Evolutionary conservation across 64 coral and sea anemone species (phyloP).

Genomic region (Montipora sp.): DNA sequence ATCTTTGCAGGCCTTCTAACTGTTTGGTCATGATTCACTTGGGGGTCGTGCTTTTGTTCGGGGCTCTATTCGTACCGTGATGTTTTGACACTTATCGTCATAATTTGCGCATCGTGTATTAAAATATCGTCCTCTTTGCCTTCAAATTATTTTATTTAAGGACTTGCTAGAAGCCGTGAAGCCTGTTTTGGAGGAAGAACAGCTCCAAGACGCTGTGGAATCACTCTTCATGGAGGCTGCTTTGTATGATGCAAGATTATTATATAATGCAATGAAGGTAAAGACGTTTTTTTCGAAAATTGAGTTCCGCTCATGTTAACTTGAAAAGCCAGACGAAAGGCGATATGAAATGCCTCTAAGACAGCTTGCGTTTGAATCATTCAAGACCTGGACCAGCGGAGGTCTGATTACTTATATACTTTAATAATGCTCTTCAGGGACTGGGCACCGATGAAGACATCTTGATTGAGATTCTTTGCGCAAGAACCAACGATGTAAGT

Average conservation of each 20-base stretch:
- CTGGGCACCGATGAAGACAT: constrained; percentile 81
- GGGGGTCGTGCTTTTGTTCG: too few species aligned
- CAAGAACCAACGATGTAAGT: constrained; percentile 78
- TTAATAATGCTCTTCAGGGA: constrained; percentile 20
- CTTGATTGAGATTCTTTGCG: constrained; percentile 78
- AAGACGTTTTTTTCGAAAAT: neutral
- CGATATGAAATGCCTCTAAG: neutral
- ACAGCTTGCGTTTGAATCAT: neutral
- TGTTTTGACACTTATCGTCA: too few species aligned
- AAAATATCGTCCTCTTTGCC: too few species aligned
- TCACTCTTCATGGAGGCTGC: constrained; percentile 35
- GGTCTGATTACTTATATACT: neutral
- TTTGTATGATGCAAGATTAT: constrained; percentile 56
- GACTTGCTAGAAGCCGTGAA: constrained; percentile 63
- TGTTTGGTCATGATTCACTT: too few species aligned
- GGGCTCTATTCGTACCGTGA: too few species aligned
- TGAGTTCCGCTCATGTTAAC: neutral
- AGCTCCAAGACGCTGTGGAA: constrained; percentile 58
- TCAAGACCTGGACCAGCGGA: neutral
- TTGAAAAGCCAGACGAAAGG: neutral
- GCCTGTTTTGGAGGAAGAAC: constrained; percentile 63
- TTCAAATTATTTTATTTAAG: neutral
- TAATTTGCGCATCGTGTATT: neutral
- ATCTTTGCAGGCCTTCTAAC: too few species aligned
- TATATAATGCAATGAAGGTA: constrained; percentile 82